phyloP scores from a whole-genome alignment of 2,888 invertebrate genomes.

The Ecliptopera silaceata region DNA sequence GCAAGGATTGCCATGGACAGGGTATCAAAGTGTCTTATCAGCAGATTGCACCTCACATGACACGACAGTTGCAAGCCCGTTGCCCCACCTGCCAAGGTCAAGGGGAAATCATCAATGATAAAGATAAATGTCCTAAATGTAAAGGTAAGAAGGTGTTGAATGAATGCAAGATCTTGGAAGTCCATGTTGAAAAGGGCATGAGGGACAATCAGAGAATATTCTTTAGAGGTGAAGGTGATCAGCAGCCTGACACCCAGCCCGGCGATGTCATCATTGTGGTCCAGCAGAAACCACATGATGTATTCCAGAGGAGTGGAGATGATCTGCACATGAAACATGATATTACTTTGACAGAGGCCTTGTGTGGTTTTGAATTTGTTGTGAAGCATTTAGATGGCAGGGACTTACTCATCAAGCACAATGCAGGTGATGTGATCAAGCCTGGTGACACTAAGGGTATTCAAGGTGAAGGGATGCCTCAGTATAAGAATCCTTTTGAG shows the following conservation, averaged over 20 bases:
- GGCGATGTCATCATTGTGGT: slow-evolving; percentile 96
- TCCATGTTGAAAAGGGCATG: slow-evolving; percentile 95
- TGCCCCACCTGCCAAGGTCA: slow-evolving; percentile 86
- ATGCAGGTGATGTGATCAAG: slow-evolving; percentile 91
- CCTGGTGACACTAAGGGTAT: slow-evolving; percentile 92
- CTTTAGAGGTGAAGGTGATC: slow-evolving; percentile 95
- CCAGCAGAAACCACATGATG: slow-evolving; percentile 90
- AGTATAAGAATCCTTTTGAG: slow-evolving; percentile 91
- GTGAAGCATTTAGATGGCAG: slow-evolving; percentile 96
- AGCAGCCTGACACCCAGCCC: slow-evolving; percentile 92
- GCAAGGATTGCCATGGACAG: slow-evolving; percentile 89
- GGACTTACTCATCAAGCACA: slow-evolving; percentile 89
- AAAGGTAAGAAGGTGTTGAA: slow-evolving; percentile 92
- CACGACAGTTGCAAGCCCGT: slow-evolving; percentile 84
- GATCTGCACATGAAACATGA: slow-evolving; percentile 89
- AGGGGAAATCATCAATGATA: slow-evolving; percentile 90
- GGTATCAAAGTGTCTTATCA: slow-evolving; percentile 89
- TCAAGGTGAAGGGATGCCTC: slow-evolving; percentile 95
- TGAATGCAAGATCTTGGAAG: slow-evolving; percentile 92
- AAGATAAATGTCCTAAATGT: slow-evolving; percentile 92
- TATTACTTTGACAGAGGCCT: slow-evolving; percentile 92
- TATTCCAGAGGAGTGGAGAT: slow-evolving; percentile 90
- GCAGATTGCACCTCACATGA: slow-evolving; percentile 86
- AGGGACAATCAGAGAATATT: slow-evolving; percentile 92
- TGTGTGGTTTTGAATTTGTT: slow-evolving; percentile 94